Evolutionary conservation across 2,797 vertebrate species (phyloP), one percentile per base, ranked within the genome.

Genomic region (Bovichtus diacanthus): DNA sequence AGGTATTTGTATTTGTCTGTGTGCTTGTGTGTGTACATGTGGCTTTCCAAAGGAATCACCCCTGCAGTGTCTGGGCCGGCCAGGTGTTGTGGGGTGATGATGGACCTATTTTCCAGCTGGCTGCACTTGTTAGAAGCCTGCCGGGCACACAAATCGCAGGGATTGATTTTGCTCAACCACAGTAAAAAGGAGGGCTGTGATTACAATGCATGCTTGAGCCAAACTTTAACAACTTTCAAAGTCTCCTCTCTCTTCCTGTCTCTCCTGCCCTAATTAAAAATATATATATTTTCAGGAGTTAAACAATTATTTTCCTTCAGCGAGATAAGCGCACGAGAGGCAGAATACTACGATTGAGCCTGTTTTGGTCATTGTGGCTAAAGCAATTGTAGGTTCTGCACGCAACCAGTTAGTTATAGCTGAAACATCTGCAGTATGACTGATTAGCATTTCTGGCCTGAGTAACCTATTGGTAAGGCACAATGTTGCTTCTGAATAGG

Each of bases 91-190:
- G 89, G 84, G 93, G 92, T 91, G 89, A 94, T 84, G 90, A 85
- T 87, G 92, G 90, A 88, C 94, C 95, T 95, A 96, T 97, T 98
- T 97, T 97, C 96, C 96, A 95, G 95, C 94, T 95, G 96, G 89
- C 94, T 96, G 94, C 93, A 82, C 92, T 95, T 96, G 94, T 94
- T 95, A 95, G 87, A 93, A 94, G 93, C 93, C 92, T 94, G 94
- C 93, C 59, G 50, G 95, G 93, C 92, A 91, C 93, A 93, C 91
- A 94, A 90, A 94, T 96, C 93, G 88, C 90, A 92, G 84, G 88
- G 93, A 96, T 96, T 95, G 95, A 96, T 96, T 95, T 92, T 90
- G 87, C 90, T 90, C 68, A 79, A 66, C 78, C 87, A 44, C 77
- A 76, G 84, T 86, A 64, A 85, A 87, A 87, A 77, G 51, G 62